phyloP scores from a whole-genome alignment of 2,888 invertebrate genomes.

The Salticus scenicus region DNA sequence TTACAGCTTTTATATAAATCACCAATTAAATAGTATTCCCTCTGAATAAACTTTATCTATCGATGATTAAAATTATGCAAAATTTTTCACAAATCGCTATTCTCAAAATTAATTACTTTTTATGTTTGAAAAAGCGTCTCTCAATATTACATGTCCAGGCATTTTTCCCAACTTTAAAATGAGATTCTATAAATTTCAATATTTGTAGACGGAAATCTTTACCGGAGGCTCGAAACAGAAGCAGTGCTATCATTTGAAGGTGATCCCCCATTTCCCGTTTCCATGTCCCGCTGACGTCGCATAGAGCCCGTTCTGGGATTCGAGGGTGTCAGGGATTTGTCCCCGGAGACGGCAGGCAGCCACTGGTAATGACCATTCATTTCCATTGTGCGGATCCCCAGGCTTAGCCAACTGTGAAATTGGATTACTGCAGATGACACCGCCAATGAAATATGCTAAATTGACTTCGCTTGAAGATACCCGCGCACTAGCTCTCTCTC shows the following conservation, averaged over 20 bases:
- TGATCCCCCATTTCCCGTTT: not conserved
- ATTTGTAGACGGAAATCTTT: not conserved
- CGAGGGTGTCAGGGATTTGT: conserved; percentile 49
- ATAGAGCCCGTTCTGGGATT: conserved; percentile 37
- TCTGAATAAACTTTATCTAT: too few species aligned
- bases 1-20: too few species aligned
- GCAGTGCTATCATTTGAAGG: not conserved
- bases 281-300: conserved; percentile 33
- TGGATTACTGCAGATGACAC: conserved; percentile 70
- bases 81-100: too few species aligned
- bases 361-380: conserved; percentile 69
- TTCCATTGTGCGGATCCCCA: conserved; percentile 66
- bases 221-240: not conserved
- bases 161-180: too few species aligned
- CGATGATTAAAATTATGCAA: too few species aligned
- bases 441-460: conserved; percentile 70
- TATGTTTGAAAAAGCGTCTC: too few species aligned
- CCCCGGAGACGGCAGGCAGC: conserved; percentile 53
- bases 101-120: too few species aligned
- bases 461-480: conserved; percentile 51
- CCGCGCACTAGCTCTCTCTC: conserved; percentile 14
- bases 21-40: too few species aligned
- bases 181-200: too few species aligned
- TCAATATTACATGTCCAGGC: too few species aligned
- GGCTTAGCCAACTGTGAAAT: conserved; percentile 68